Base-by-base conservation (phyloP, 2,888 invertebrate genomes). In the Spisula solida region DNA sequence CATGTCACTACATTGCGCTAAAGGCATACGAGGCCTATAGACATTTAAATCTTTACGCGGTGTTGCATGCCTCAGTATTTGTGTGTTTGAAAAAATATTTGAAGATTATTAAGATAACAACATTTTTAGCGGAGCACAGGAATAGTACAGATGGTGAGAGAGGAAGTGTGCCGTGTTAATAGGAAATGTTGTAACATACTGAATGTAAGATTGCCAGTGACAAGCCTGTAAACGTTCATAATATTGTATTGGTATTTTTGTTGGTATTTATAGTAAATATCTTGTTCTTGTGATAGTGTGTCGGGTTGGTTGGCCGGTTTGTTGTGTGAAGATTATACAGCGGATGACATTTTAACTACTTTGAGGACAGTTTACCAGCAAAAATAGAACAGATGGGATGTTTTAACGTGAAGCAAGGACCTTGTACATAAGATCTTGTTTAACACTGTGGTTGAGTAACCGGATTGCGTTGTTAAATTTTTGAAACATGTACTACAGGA, bases 11-110 rank as follows among this genome's bases (percentile, higher is more conserved):
- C 75, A 60, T 79, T 85, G 85, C 78, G 85, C 55, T 85, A 85
- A 85, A 85, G 85, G 85, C 85, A 85, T 79, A 80, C 51, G 51
- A 80, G 31, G 83, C 83, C 83, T 83, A 51, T 81, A 86, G 81
- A 82, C 86, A 86, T 86, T 86, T 86, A 86, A 86, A 86, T 86
- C 82, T 78, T 75, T 75, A 75, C 75, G 75, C 83, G 75, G 83
- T 75, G 83, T 83, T 70, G 75, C 82, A 82, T 82, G 66, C 75
- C 70, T 75, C 83, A 51, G 83, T 75, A 75, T 75, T 25, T 75
- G 75, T 75, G 83, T 51, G 48, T 83, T 83, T 47, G 47, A 51
- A 83, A 83, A 83, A 83, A 82, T 48, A 29, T 75, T 82, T 51
- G n/a, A 14, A 51, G 82, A 83, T 70, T 75, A 83, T 83, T 83